A percentile compares a stretch with the other conserved stretches of the same genome.
phyloP scores from a whole-genome alignment of 2,797 vertebrate genomes.

The Dicrostonyx torquatus region DNA sequence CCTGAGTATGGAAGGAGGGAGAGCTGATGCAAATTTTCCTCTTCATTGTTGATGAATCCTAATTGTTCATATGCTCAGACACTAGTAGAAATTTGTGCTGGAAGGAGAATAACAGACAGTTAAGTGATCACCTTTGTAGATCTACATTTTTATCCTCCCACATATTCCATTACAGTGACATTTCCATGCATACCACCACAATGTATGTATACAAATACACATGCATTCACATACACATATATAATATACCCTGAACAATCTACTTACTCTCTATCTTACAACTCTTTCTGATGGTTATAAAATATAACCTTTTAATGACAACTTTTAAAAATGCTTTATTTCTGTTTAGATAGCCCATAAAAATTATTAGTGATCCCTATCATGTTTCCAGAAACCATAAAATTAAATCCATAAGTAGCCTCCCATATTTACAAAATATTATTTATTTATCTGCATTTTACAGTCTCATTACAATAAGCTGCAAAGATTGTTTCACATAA shows the following conservation, averaged over 20 bases:
- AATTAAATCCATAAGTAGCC: background rate
- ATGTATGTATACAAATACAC: background rate
- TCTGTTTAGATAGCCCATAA: background rate
- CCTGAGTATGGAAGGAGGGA: too few species aligned
- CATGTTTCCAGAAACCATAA: background rate
- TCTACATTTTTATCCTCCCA: background rate
- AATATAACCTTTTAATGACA: background rate
- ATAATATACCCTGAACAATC: background rate
- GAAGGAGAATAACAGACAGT: background rate
- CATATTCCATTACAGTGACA: background rate
- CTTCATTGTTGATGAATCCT: background rate
- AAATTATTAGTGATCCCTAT: background rate
- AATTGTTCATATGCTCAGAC: background rate
- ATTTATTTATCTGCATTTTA: conserved; percentile 4
- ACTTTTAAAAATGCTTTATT: background rate
- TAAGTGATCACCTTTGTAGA: background rate
- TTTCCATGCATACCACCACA: background rate
- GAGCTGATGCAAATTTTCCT: background rate
- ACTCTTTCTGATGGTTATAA: background rate
- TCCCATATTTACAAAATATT: background rate
- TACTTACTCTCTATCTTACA: background rate
- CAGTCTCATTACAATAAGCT: background rate
- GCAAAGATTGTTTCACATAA: background rate
- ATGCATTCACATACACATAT: background rate
- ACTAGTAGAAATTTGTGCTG: background rate